Evolutionary conservation across 2,797 vertebrate species (phyloP).

Genomic region (Trematomus bernacchii): DNA sequence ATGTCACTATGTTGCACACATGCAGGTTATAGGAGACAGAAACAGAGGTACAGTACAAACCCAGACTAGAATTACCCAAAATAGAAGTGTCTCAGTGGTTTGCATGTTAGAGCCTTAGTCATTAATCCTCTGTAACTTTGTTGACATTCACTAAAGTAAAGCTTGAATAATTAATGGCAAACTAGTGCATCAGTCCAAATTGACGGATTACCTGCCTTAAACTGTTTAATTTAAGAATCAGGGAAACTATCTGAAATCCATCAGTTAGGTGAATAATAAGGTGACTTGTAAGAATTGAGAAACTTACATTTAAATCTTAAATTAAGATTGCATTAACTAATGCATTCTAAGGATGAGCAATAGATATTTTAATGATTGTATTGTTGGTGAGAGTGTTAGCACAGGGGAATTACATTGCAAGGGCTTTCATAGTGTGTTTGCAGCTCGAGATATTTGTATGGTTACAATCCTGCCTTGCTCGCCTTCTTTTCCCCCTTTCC

Average conservation of each 20-base stretch:
- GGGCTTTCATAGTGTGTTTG: not conserved
- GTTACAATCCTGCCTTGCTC: not conserved
- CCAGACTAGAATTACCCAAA: not conserved
- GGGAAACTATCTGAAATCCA: constrained; percentile 13
- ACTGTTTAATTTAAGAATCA: not conserved
- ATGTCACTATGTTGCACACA: not conserved
- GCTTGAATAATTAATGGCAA: constrained; percentile 46
- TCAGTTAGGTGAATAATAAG: not conserved
- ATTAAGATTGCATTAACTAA: not conserved
- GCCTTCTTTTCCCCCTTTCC: not conserved
- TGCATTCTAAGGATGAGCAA: not conserved
- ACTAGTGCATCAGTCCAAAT: not conserved
- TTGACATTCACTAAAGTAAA: constrained; percentile 33
- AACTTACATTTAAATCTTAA: not conserved
- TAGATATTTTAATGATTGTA: not conserved
- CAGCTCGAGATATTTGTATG: not conserved
- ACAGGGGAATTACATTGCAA: not conserved
- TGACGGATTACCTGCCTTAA: too few relatives aligned
- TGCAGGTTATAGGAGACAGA: not conserved
- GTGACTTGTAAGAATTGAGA: too few relatives aligned
- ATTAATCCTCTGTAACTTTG: constrained; percentile 51
- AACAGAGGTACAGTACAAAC: not conserved
- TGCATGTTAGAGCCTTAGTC: constrained; percentile 40
- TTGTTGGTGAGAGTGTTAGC: not conserved
- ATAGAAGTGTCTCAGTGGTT: not conserved